These are phyloP conservation scores for Hemiprocne comata DNA, from an alignment of 2,113 vertebrate species.

Conservation along the genomic window DNA sequence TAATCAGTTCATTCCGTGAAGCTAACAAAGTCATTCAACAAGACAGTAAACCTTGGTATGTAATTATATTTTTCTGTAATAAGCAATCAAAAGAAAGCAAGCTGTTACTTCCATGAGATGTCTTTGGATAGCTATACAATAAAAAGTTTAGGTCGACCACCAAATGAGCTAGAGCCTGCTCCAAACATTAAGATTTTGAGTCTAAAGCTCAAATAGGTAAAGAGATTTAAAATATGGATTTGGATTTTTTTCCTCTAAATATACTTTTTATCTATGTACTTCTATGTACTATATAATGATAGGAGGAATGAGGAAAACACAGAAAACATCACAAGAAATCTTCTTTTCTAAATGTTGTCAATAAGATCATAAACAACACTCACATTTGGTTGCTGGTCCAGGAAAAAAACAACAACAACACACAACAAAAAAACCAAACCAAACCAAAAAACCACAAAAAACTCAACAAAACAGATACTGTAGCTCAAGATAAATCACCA, in stretches of 20 bases:
- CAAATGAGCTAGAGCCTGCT: neutral
- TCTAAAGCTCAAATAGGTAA: neutral
- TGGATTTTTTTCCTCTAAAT: neutral
- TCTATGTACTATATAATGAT: neutral
- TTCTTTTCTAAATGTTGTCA: neutral
- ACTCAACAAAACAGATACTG: fast-evolving
- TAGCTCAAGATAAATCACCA: neutral
- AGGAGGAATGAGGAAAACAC: neutral
- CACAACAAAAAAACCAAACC: too few relatives aligned
- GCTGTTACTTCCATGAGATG: neutral
- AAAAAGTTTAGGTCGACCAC: neutral
- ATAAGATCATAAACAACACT: neutral
- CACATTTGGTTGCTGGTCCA: neutral
- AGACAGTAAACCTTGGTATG: neutral
- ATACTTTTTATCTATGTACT: neutral
- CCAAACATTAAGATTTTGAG: neutral
- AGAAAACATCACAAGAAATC: neutral
- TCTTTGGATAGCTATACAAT: neutral
- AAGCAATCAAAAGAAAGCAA: neutral
- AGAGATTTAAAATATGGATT: neutral
- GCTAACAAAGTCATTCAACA: neutral
- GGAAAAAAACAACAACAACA: neutral
- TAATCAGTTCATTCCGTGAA: neutral
- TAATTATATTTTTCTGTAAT: neutral
- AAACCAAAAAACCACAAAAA: too few relatives aligned